These are phyloP conservation scores for Diorhabda carinulata DNA, from an alignment of 1,140 invertebrate genomes.

Conservation along the genomic window DNA sequence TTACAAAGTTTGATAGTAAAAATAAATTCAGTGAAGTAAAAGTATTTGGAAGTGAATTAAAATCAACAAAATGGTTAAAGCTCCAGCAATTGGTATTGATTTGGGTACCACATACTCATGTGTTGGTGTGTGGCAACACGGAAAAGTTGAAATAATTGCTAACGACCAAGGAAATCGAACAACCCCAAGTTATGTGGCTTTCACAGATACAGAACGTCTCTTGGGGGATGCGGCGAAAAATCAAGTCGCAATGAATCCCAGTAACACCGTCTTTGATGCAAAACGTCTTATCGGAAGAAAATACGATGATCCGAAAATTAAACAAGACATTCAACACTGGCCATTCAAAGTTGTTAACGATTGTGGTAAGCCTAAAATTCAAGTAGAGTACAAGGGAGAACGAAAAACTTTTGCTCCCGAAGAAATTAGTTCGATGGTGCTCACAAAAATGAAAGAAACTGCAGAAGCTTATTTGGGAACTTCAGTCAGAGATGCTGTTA, in stretches of 20 bases:
- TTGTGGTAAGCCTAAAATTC: slow-evolving; percentile 58
- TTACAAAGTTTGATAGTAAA: background rate
- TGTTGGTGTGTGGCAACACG: slow-evolving; percentile 78
- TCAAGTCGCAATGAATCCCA: slow-evolving; percentile 75
- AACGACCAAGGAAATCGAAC: slow-evolving; percentile 93
- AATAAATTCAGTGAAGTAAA: background rate
- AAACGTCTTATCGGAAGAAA: slow-evolving; percentile 50
- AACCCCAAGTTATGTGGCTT: slow-evolving; percentile 86
- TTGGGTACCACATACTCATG: slow-evolving; percentile 78
- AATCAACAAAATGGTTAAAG: slow-evolving; percentile 32
- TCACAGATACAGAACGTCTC: slow-evolving; percentile 74
- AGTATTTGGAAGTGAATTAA: slow-evolving; percentile 2
- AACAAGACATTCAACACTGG: slow-evolving; percentile 52
- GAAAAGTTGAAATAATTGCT: slow-evolving; percentile 89
- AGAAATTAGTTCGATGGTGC: slow-evolving; percentile 66
- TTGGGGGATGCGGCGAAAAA: slow-evolving; percentile 59
- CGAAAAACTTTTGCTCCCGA: slow-evolving; percentile 32
- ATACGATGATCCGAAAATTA: slow-evolving; percentile 52
- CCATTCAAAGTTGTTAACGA: slow-evolving; percentile 51
- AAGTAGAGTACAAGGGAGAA: slow-evolving; percentile 71
- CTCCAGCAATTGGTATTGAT: slow-evolving; percentile 68
- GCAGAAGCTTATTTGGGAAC: slow-evolving; percentile 53
- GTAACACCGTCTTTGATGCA: slow-evolving; percentile 76
- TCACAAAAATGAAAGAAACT: slow-evolving; percentile 88
- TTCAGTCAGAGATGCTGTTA: slow-evolving; percentile 40